Evolutionary conservation across 2,797 vertebrate species (phyloP).

Genomic region (Antrozous pallidus): DNA sequence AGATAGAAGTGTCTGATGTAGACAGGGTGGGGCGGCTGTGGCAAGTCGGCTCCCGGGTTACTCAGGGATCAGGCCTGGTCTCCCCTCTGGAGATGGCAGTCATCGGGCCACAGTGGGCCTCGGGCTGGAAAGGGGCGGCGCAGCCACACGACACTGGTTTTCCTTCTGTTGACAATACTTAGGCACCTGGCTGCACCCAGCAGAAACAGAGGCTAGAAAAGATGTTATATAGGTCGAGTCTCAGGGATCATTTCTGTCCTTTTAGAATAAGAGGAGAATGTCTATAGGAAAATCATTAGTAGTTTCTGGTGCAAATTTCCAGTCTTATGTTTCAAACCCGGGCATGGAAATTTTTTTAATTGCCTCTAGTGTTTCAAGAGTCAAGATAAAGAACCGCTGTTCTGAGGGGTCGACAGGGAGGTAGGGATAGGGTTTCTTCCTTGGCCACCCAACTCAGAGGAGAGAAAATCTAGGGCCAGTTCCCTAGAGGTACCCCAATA

Average conservation of each 20-base stretch:
- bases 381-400: background rate
- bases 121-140: background rate
- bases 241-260: background rate
- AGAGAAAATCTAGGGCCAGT: background rate
- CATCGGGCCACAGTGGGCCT: accelerated
- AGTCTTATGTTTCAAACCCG: background rate
- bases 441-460: background rate
- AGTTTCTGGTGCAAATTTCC: background rate
- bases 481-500: background rate
- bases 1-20: background rate
- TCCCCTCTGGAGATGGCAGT: too few species aligned
- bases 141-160: background rate
- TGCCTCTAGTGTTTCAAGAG: background rate
- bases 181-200: background rate
- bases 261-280: background rate
- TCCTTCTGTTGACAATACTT: background rate
- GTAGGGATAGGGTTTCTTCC: background rate
- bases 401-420: background rate
- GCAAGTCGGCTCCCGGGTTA: accelerated
- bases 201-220: background rate
- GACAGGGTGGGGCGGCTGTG: background rate
- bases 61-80: background rate
- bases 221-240: accelerated
- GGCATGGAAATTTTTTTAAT: background rate
- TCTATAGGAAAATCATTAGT: background rate